A percentile compares a stretch with the other conserved stretches of the same genome.
phyloP scores from a whole-genome alignment of 2,888 invertebrate species.

The Dioctria linearis region DNA sequence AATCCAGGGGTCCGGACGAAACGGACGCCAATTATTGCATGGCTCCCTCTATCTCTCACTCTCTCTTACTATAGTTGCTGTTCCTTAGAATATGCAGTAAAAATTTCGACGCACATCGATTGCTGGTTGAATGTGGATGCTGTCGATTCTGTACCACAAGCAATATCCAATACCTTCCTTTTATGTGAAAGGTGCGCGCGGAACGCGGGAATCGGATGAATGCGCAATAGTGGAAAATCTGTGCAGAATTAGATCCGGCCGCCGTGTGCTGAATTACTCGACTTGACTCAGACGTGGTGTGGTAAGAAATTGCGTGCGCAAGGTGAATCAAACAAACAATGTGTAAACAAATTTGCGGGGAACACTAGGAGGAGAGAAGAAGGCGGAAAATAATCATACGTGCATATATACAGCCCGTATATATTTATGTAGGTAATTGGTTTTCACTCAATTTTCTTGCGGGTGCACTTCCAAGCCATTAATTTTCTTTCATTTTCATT shows the following conservation, averaged over 20 bases:
- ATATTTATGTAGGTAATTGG: slow-evolving; percentile 7
- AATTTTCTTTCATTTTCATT: slow-evolving; percentile 52
- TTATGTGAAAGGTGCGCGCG: not conserved
- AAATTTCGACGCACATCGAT: not conserved
- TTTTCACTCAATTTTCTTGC: slow-evolving; percentile 51
- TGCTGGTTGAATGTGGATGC: not conserved
- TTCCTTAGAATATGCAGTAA: slow-evolving; percentile 29
- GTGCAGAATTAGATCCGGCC: slow-evolving; percentile 47
- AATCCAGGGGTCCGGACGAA: not conserved
- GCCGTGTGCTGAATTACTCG: slow-evolving; percentile 32
- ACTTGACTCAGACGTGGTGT: slow-evolving; percentile 21
- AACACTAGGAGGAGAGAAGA: not conserved
- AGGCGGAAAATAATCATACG: not conserved
- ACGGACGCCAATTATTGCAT: slow-evolving; percentile 26
- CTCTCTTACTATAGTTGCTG: too few species aligned
- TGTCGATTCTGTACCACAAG: not conserved
- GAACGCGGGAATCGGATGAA: not conserved
- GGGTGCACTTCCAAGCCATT: slow-evolving; percentile 48
- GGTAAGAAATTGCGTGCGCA: slow-evolving; percentile 48
- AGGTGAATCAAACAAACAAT: slow-evolving; percentile 42
- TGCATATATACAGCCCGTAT: not conserved
- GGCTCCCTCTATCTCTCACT: not conserved
- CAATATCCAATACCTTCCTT: too few species aligned
- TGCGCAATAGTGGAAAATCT: slow-evolving; percentile 26
- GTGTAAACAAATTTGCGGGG: slow-evolving; percentile 34